phyloP scores from a whole-genome alignment of 2,113 vertebrate genomes.

The Hassar affinis region DNA sequence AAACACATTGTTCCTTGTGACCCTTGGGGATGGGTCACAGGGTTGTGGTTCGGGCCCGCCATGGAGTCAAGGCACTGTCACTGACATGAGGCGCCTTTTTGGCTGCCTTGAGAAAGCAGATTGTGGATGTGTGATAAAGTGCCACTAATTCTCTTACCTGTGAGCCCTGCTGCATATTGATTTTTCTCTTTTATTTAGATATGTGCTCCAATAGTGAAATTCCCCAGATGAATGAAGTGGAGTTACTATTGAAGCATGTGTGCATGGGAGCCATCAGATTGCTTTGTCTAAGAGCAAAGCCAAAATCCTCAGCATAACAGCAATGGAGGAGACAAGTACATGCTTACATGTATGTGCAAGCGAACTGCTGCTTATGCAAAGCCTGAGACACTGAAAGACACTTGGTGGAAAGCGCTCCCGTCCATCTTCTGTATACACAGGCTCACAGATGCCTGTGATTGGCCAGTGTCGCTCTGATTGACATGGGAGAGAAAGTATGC shows the following conservation, averaged over 20 bases:
- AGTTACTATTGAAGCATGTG: slow-evolving; percentile 51
- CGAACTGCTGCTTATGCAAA: too few species aligned
- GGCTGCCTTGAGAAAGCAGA: slow-evolving; percentile 47
- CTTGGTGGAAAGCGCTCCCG: too few species aligned
- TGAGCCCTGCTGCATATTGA: slow-evolving; percentile 64
- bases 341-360: slow-evolving; percentile 22
- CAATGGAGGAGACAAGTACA: slow-evolving; percentile 28
- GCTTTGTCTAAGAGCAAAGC: slow-evolving; percentile 44
- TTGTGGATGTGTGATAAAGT: slow-evolving; percentile 56
- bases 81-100: slow-evolving; percentile 62
- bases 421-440: too few species aligned
- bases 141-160: slow-evolving; percentile 26
- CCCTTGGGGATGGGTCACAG: slow-evolving; percentile 13
- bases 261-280: slow-evolving; percentile 44
- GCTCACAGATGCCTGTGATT: too few species aligned
- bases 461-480: too few species aligned
- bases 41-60: slow-evolving; percentile 50
- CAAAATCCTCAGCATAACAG: slow-evolving; percentile 53
- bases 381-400: too few species aligned
- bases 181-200: slow-evolving; percentile 59
- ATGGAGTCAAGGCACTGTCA: slow-evolving; percentile 63
- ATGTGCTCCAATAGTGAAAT: slow-evolving; percentile 51
- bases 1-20: slow-evolving; percentile 23
- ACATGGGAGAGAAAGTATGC: too few species aligned
- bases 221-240: slow-evolving; percentile 45